Conservation (phyloP, 2,888 invertebrate genomes). For the Smittia sp. region DNA sequence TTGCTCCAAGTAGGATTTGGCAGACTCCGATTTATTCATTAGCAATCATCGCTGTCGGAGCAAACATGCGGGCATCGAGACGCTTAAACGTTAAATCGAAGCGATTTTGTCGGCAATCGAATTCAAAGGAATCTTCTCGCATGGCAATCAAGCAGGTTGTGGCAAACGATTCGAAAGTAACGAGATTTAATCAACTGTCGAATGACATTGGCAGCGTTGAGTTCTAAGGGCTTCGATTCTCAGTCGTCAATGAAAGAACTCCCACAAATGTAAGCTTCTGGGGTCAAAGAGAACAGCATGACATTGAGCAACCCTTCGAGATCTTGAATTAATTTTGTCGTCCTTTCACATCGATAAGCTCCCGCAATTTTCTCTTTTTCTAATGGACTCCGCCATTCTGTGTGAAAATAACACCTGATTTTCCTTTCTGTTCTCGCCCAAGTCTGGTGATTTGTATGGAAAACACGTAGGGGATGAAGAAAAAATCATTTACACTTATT, state of each 20-base stretch:
- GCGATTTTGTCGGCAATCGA: no score
- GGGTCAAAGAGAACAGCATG: no score
- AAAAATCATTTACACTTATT: slow-evolving; percentile 8
- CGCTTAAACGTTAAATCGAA: no score
- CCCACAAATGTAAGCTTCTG: no score
- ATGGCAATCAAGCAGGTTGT: no score
- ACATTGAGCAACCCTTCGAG: no score
- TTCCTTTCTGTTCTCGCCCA: neutral
- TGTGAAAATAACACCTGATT: slow-evolving; percentile 12
- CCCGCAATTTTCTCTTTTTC: neutral
- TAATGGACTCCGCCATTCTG: slow-evolving; percentile 2
- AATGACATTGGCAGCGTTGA: no score
- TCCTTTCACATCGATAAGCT: neutral
- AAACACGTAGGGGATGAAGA: neutral
- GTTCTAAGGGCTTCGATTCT: no score
- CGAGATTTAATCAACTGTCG: no score
- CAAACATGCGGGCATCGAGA: neutral
- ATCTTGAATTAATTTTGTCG: neutral
- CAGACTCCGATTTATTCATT: neutral
- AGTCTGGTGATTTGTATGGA: neutral
- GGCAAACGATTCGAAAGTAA: no score
- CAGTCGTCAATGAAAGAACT: no score
- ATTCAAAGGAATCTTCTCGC: no score
- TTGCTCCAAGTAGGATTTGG: neutral
- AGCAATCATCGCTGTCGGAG: neutral